Percentiles rank a stretch among this genome's conserved stretches.
phyloP scores from a whole-genome alignment of 2,113 vertebrate species.

The Eretmodus cyanostictus region DNA sequence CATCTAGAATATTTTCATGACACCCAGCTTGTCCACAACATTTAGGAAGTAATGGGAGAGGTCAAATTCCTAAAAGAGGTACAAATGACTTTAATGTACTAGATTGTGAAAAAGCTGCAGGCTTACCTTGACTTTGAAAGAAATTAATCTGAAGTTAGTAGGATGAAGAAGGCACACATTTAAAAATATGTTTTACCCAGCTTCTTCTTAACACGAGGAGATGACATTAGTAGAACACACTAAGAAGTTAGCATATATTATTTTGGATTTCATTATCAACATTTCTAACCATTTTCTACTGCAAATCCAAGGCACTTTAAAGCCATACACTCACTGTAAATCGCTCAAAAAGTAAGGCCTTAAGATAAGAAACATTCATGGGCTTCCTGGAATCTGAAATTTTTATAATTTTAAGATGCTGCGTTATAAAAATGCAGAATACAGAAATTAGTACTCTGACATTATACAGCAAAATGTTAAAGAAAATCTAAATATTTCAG shows the following conservation, averaged over 20 bases:
- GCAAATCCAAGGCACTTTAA: background rate
- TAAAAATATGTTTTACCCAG: background rate
- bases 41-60: background rate
- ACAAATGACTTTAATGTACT: accelerated
- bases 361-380: background rate
- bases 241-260: background rate
- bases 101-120: accelerated
- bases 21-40: background rate
- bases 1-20: background rate
- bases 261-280: background rate
- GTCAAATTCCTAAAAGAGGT: background rate
- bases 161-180: accelerated
- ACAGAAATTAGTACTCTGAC: background rate
- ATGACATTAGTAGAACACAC: accelerated
- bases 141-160: background rate
- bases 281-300: background rate
- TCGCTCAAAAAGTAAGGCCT: background rate
- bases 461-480: background rate
- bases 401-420: background rate
- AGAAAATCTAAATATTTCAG: background rate
- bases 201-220: accelerated
- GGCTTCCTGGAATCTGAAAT: background rate
- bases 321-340: background rate
- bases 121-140: accelerated
- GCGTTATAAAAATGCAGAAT: background rate